A percentile compares a stretch with the other conserved stretches of the same genome.
Evolutionary conservation across 2,888 invertebrate species (phyloP).

Genomic region (Drosophila atripex): DNA sequence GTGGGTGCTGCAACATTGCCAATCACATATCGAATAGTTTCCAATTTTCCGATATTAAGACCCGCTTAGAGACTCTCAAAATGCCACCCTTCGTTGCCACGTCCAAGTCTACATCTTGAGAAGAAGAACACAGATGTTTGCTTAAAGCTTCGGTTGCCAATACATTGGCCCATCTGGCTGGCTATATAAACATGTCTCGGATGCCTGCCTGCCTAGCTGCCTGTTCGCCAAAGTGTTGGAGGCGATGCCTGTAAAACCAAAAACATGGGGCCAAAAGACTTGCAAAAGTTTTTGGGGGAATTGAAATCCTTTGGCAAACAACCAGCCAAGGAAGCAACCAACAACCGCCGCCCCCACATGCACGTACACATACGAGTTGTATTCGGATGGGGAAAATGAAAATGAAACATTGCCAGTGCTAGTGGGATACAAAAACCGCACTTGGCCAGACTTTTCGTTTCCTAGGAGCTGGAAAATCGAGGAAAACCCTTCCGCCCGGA

Average conservation of each 20-base stretch:
- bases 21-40: conserved; percentile 38
- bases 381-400: conserved; percentile 18
- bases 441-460: conserved; percentile 43
- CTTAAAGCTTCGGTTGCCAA: conserved; percentile 53
- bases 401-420: conserved; percentile 42
- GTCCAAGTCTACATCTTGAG: conserved; percentile 43
- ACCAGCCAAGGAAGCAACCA: conserved; percentile 9
- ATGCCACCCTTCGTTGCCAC: conserved; percentile 1
- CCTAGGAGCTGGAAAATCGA: conserved; percentile 10
- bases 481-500: conserved; percentile 10
- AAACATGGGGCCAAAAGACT: conserved; percentile 68
- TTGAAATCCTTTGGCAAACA: conserved; percentile 67
- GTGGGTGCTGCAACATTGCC: conserved; percentile 25
- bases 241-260: conserved; percentile 58
- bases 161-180: conserved; percentile 47
- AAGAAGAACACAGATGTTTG: conserved; percentile 54
- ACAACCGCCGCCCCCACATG: conserved; percentile 17
- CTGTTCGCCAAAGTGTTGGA: conserved; percentile 47
- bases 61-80: conserved; percentile 33
- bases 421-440: conserved; percentile 39
- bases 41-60: conserved; percentile 42
- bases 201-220: conserved; percentile 55
- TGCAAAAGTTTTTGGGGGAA: conserved; percentile 60
- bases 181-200: conserved; percentile 64
- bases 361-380: conserved; percentile 5